Evolutionary conservation across 2,888 invertebrate species (phyloP), one percentile per base, ranked within the genome.

Genomic region (Eupeodes latifasciatus): DNA sequence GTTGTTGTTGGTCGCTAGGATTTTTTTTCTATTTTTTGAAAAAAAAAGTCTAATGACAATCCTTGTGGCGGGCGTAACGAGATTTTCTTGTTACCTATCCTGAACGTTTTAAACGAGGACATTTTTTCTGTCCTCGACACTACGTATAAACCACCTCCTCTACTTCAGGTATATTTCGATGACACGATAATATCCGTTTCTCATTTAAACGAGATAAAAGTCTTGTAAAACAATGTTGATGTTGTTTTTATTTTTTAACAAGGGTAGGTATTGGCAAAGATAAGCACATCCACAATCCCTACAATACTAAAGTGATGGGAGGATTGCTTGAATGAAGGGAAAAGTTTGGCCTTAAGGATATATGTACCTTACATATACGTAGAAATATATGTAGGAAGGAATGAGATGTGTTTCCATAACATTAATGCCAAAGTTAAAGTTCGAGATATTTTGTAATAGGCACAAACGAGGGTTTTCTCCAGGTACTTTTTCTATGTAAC

Each of bases 211-310:
- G 67, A 75, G 85, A 81, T 85, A 88, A 81, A 74, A 85, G 77
- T 78, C 78, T 81, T 85, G 81, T 88, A 88, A 78, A 78, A 85
- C 88, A 81, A 85, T 88, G 85, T 85, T 88, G 67, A 86, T 86
- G 74, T 82, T 82, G 78, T 86, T 78, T 78, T 82, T 82, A 74
- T 86, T 78, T 78, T 67, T 55, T 55, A 71, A 81, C 76, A 75
- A 71, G 71, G 19, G 14, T 57, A 57, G 19, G 19, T n/a, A 59
- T 59, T 59, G 59, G 59, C 59, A 59, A 59, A 59, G 59, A n/a
- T n/a, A 59, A 14, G 59, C 11, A 40, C 40, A 40, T 9, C 6
- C 57, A 34, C 49, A 0, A 6, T 11, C 16, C 12, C 19, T 27
- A 27, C 27, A 27, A 27, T 27, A 27, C 27, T 27, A 27, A 27